phyloP scores from a whole-genome alignment of 2,113 vertebrate genomes.

The Nerophis ophidion region DNA sequence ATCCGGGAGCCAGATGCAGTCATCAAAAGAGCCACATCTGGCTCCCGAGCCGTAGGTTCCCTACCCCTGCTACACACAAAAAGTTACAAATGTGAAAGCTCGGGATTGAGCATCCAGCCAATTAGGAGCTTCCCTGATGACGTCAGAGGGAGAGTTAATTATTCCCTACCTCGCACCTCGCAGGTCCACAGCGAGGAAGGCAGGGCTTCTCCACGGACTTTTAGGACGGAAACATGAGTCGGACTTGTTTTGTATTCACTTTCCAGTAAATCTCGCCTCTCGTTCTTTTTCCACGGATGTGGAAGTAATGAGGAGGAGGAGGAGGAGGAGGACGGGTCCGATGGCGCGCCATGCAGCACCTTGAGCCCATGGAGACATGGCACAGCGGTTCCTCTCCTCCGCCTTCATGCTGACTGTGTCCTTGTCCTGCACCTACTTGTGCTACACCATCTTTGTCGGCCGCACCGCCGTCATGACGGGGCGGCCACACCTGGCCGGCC shows the following conservation, averaged over 20 bases:
- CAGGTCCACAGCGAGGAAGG: conserved; percentile 57
- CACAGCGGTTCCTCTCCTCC: conserved; percentile 79
- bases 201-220: conserved; percentile 32
- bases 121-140: neutral
- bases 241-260: neutral
- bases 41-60: no score
- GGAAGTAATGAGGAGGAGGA: conserved; percentile 3
- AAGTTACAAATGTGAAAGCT: neutral
- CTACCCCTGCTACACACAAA: no score
- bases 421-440: conserved; percentile 82
- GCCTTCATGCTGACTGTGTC: conserved; percentile 81
- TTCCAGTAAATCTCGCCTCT: no score
- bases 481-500: conserved; percentile 63
- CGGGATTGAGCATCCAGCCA: neutral
- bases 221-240: neutral
- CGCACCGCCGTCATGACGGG: conserved; percentile 72
- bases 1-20: no score
- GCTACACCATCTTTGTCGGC: conserved; percentile 82
- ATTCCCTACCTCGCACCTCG: conserved; percentile 36
- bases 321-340: conserved; percentile 40
- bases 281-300: no score
- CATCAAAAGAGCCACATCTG: no score
- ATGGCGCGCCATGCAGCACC: conserved; percentile 70
- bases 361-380: conserved; percentile 86
- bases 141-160: conserved; percentile 84